Percentiles rank a stretch among this genome's conserved stretches.
Conservation (phyloP, 2,888 invertebrate genomes). For the Chromoteleia sp. region DNA sequence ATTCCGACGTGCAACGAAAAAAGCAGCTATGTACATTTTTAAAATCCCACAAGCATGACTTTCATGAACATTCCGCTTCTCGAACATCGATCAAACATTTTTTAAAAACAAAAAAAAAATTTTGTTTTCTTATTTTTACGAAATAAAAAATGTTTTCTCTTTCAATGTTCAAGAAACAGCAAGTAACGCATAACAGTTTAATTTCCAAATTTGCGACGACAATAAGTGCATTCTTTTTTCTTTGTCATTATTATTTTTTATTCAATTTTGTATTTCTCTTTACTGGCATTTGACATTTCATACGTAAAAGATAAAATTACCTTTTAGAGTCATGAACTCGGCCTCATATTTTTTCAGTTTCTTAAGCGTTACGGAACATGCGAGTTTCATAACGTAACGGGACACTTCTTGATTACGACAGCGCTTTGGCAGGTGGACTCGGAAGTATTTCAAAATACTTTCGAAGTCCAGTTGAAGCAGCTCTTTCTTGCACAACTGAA, state of each 20-base stretch:
- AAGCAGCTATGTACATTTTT: constrained; percentile 28
- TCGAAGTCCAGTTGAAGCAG: constrained; percentile 97
- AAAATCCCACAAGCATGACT: constrained; percentile 22
- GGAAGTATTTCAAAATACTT: constrained; percentile 98
- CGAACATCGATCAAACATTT: background rate
- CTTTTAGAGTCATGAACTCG: constrained; percentile 93
- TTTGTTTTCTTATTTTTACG: no score
- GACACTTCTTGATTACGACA: constrained; percentile 96
- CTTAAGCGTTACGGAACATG: constrained; percentile 96
- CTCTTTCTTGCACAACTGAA: constrained; percentile 93
- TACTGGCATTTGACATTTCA: constrained; percentile 71
- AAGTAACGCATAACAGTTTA: background rate
- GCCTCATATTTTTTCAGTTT: constrained; percentile 97
- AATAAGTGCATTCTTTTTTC: constrained; percentile 31
- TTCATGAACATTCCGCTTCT: background rate
- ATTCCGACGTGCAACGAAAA: constrained; percentile 33
- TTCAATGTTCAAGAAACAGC: background rate
- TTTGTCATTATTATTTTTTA: background rate
- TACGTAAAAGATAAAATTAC: constrained; percentile 85
- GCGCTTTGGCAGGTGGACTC: constrained; percentile 98
- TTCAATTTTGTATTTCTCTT: constrained; percentile 8
- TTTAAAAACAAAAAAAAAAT: background rate
- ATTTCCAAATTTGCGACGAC: constrained; percentile 9
- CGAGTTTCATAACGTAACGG: constrained; percentile 94
- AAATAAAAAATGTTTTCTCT: no score